A percentile compares a stretch with the other conserved stretches of the same genome.
These are phyloP conservation scores for Melanostigma gelatinosum DNA, from an alignment of 2,113 vertebrate species.

Conservation along the genomic window DNA sequence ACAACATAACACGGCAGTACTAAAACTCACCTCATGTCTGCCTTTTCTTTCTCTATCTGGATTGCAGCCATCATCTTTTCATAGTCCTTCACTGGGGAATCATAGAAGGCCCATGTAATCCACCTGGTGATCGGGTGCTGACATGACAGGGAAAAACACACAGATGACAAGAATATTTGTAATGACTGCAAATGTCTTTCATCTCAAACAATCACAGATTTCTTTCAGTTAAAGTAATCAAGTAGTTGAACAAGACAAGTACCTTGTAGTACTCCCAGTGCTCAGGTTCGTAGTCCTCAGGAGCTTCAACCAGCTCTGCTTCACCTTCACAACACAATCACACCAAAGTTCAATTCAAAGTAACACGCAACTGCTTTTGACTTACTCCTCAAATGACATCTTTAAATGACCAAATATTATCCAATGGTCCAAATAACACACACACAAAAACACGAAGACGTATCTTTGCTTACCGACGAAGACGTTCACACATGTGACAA, in stretches of 20 bases:
- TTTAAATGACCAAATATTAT: not conserved
- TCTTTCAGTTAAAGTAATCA: not conserved
- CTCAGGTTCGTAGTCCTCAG: constrained; percentile 92
- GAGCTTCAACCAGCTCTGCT: constrained; percentile 91
- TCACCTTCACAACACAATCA: constrained; percentile 83
- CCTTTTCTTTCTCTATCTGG: constrained; percentile 86
- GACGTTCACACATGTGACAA: constrained; percentile 88
- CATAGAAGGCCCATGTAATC: constrained; percentile 84
- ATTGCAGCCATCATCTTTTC: constrained; percentile 91
- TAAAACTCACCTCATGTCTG: constrained; percentile 85
- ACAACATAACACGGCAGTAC: not conserved
- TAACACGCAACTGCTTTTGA: not conserved
- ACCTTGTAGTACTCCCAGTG: constrained; percentile 96
- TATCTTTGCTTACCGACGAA: constrained; percentile 88
- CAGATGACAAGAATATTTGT: not conserved
- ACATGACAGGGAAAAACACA: constrained; percentile 15
- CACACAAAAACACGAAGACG: not conserved
- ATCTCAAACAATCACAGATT: not conserved
- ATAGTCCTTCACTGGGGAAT: constrained; percentile 91
- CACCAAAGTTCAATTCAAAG: not conserved
- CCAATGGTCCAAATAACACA: not conserved
- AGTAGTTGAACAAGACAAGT: not conserved
- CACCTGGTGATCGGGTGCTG: constrained; percentile 96
- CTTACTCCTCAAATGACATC: not conserved
- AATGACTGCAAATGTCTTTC: not conserved